These are phyloP conservation scores for Proisotoma minuta DNA, from an alignment of 2,888 invertebrate species.

Conservation along the genomic window DNA sequence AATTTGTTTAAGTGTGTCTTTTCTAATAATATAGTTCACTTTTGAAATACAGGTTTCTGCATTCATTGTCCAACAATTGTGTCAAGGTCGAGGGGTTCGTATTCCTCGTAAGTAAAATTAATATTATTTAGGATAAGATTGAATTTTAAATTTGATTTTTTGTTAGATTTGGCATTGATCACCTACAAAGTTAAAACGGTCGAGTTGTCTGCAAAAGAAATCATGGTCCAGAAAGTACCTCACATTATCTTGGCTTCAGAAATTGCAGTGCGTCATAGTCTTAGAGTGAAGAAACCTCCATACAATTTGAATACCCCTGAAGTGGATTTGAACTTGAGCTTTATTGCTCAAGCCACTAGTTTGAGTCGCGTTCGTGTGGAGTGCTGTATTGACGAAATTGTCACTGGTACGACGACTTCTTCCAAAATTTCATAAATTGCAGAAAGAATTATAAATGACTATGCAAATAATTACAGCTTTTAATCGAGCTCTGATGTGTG, in stretches of 20 bases:
- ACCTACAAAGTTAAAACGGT: slow-evolving; percentile 35
- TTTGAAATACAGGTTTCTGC: too few relatives aligned
- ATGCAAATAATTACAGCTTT: slow-evolving; percentile 31
- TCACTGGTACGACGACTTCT: slow-evolving; percentile 27
- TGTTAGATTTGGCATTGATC: slow-evolving; percentile 25
- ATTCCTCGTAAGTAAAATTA: slow-evolving; percentile 17
- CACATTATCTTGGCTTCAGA: slow-evolving; percentile 34
- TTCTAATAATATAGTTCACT: too few relatives aligned
- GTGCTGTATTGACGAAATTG: slow-evolving; percentile 39
- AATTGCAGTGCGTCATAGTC: slow-evolving; percentile 32
- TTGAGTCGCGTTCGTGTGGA: slow-evolving; percentile 37
- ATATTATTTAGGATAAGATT: not conserved
- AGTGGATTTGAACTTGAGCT: slow-evolving; percentile 33
- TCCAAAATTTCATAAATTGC: not conserved
- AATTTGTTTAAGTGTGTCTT: too few relatives aligned
- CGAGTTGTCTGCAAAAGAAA: slow-evolving; percentile 27
- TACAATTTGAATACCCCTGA: slow-evolving; percentile 43
- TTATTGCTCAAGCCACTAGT: slow-evolving; percentile 26
- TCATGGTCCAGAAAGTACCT: slow-evolving; percentile 39
- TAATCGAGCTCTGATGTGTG: slow-evolving; percentile 24
- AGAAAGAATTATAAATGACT: not conserved
- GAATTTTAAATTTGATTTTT: not conserved
- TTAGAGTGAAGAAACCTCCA: slow-evolving; percentile 33
- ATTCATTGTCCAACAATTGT: slow-evolving; percentile 35
- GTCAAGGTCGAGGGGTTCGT: slow-evolving; percentile 34